Conservation (phyloP, 2,888 invertebrate genomes). For the Boloria euphrosyne region DNA sequence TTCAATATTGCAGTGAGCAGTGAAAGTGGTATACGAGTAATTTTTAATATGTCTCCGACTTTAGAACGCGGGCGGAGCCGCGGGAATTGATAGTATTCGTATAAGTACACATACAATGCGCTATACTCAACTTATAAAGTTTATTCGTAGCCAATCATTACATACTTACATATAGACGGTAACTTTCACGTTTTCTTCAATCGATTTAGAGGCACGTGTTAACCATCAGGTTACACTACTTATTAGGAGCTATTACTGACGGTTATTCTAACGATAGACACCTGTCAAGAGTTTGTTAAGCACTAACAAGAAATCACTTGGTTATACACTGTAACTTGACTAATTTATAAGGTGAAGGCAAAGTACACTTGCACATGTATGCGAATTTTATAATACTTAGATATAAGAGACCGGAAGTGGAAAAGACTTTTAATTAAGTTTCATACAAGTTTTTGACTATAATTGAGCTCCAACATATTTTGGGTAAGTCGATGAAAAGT, state of each 20-base stretch:
- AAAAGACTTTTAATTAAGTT: too few species aligned
- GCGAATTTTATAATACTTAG: not conserved
- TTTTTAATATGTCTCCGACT: too few species aligned
- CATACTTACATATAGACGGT: slow-evolving; percentile 8
- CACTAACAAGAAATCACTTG: slow-evolving; percentile 21
- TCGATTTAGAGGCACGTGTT: slow-evolving; percentile 31
- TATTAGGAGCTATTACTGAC: slow-evolving; percentile 27
- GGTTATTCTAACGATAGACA: slow-evolving; percentile 10
- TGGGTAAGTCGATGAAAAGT: too few species aligned
- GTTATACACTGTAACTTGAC: not conserved
- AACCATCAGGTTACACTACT: slow-evolving; percentile 31
- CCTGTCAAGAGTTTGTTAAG: slow-evolving; percentile 28
- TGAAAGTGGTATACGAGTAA: too few species aligned
- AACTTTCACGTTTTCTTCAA: slow-evolving; percentile 19
- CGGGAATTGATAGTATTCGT: too few species aligned
- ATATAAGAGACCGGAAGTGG: too few species aligned
- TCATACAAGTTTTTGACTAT: too few species aligned
- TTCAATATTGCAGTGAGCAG: too few species aligned
- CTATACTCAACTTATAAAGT: slow-evolving; percentile 2
- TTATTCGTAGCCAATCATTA: slow-evolving; percentile 16
- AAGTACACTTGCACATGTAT: not conserved
- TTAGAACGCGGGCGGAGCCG: too few species aligned
- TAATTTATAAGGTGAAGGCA: not conserved
- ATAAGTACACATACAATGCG: not conserved
- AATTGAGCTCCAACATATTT: too few species aligned